A percentile compares a stretch with the other conserved stretches of the same genome.
phyloP scores from a whole-genome alignment of 2,113 vertebrate genomes.

The Epinephelus lanceolatus region DNA sequence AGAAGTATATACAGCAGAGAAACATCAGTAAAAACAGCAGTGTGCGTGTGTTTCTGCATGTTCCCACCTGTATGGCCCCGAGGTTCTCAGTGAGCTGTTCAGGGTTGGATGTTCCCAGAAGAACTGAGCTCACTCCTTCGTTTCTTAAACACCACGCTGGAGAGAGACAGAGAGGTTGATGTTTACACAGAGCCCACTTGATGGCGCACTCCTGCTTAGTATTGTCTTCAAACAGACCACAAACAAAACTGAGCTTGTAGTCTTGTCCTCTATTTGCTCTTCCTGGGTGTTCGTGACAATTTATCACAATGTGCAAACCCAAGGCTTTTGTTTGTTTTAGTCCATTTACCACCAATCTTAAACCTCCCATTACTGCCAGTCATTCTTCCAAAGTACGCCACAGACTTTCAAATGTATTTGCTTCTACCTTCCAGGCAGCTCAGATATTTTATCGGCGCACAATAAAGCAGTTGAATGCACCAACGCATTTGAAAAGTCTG shows the following conservation, averaged over 20 bases:
- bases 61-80: conserved; percentile 95
- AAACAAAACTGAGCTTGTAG: neutral
- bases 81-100: conserved; percentile 98
- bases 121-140: conserved; percentile 97
- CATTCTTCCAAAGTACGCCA: neutral
- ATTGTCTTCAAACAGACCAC: neutral
- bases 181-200: conserved; percentile 20
- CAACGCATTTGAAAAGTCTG: neutral
- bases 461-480: neutral
- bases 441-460: neutral
- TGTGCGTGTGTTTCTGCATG: neutral
- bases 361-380: neutral
- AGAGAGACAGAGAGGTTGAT: conserved; percentile 11
- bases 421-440: conserved; percentile 5
- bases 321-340: neutral
- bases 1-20: neutral
- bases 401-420: neutral
- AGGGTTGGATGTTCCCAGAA: conserved; percentile 95
- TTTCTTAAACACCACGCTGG: conserved; percentile 98
- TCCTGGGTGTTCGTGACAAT: neutral
- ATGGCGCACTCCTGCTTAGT: conserved; percentile 19
- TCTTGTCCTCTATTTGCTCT: neutral
- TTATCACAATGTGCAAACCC: neutral
- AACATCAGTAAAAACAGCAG: neutral
- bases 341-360: neutral